A percentile compares a stretch with the other conserved stretches of the same genome.
Conservation (phyloP, 2,888 invertebrate species). For the Incurvaria masculella region DNA sequence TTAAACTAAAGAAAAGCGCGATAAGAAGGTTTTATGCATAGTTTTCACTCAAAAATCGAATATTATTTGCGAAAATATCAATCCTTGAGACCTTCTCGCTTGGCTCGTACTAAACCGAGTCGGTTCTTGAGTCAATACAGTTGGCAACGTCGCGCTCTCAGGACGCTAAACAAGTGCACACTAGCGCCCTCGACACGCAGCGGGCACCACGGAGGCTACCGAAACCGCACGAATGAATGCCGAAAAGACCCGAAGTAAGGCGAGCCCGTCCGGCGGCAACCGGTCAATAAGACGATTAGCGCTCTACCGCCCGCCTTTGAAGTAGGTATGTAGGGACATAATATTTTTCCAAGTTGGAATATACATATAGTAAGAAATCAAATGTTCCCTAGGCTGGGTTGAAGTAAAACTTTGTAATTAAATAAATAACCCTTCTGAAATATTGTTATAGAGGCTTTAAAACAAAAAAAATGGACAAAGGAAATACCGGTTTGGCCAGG, state of each 20-base stretch:
- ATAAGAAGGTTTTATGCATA: not conserved
- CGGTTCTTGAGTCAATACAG: constrained; percentile 49
- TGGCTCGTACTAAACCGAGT: constrained; percentile 34
- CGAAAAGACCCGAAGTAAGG: constrained; percentile 49
- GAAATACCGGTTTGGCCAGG: not conserved
- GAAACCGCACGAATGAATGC: constrained; percentile 37
- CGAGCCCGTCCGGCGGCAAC: constrained; percentile 49
- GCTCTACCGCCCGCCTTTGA: constrained; percentile 33
- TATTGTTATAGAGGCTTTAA: constrained; percentile 11
- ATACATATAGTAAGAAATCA: too few species aligned
- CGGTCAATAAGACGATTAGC: constrained; percentile 57
- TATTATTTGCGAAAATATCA: not conserved
- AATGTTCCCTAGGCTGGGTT: too few species aligned
- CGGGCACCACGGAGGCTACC: constrained; percentile 39
- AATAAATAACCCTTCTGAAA: too few species aligned
- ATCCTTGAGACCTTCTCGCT: constrained; percentile 27
- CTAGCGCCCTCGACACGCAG: constrained; percentile 57
- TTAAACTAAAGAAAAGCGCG: not conserved
- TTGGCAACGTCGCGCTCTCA: constrained; percentile 54
- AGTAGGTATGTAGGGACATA: too few species aligned
- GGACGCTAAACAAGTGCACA: constrained; percentile 55
- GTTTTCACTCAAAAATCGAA: not conserved
- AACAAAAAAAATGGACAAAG: constrained; percentile 13
- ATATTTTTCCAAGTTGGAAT: too few species aligned
- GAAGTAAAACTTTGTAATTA: too few species aligned